Evolutionary conservation across 2,797 vertebrate species (phyloP), one percentile per base, ranked within the genome.

Genomic region (Cetoscarus ocellatus): DNA sequence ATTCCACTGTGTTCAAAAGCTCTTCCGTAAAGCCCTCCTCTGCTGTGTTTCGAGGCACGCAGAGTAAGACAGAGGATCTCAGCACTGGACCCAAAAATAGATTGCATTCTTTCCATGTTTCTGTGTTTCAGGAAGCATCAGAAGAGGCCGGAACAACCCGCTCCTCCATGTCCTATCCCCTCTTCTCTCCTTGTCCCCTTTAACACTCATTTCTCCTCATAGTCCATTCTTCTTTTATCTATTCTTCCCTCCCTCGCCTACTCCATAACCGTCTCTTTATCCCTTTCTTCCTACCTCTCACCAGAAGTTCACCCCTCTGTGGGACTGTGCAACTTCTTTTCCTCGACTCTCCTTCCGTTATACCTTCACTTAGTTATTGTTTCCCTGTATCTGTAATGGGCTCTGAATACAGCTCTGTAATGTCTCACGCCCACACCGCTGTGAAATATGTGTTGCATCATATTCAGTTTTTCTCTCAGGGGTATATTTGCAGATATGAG

Each of bases 11-110:
- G 81, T 88, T 92, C 81, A 86, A 86, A 81, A 88, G 77, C 86
- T 76, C 85, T 91, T 92, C 88, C 89, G 90, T 86, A 79, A 88
- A 86, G 82, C 75, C 87, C 85, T 90, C 83, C 77, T 72, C 88
- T 82, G 78, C 84, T 88, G 87, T 86, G 87, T 85, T 92, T 89
- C 79, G 79, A 88, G 80, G 84, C 89, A 74, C 71, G 77, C 57
- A 66, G 72, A 79, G 77, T 81, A 61, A 80, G 80, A 78, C 73
- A 73, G 74, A 70, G 77, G 81, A 93, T 93, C 87, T 90, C 86
- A 85, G 85, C 45, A 45, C 77, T 72, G 80, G 81, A 73, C 88
- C 90, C 87, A 84, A 92, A 94, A 93, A 94, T 94, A 94, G 93
- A 87, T 54, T 2, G 14, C 91, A 94, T 94, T 94, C 92, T 90